Base-by-base conservation (phyloP, 92 coral and sea anemone genomes). In the Actinernus sp. region DNA sequence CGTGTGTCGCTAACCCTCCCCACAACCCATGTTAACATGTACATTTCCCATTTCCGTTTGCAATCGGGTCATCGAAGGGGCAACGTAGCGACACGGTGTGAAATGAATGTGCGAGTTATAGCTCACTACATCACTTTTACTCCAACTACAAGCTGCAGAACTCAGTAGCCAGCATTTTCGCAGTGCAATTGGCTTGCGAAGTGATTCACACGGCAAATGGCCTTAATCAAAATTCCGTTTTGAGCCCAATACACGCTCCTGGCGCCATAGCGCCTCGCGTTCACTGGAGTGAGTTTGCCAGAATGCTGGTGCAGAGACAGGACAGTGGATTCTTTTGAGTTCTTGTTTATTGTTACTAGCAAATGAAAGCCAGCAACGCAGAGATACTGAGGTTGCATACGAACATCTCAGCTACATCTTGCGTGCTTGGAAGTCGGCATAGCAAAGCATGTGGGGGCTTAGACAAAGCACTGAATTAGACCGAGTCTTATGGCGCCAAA, bases 391-490 rank as follows among this genome's bases (percentile, higher is more conserved):
- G 12, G 22, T 58, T 68, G 48, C 49, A 59, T 16, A 36, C 49
- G 4, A 30, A 73, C 68, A 79, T 75, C 77, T 77, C 89, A 78
- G 77, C 78, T 86, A 81, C 97, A 90, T 86, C 97, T 90, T 90
- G 92, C 97, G 92, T 86, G 92, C 88, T 64, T 79, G 72, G 88
- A 62, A 82, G 88, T 90, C 92, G 97, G 97, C 85, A 71, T 65
- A 73, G 92, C 76, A 71, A 86, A 85, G 92, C 97, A 90, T 90
- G 97, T 90, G 97, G 47, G 84, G 69, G 18, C 49, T 60, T 81
- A 90, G 92, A 90, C 97, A 90, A 90, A 90, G 97, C 97, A 86
- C 88, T 71, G 92, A 79, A 72, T 73, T 78, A 78, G 85, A 85
- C 81, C 91, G 91, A 80, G 68, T 63, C 77, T 66, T 51, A 61